These are phyloP conservation scores for Tinamus guttatus DNA, from an alignment of 2,113 vertebrate genomes.

Conservation along the genomic window DNA sequence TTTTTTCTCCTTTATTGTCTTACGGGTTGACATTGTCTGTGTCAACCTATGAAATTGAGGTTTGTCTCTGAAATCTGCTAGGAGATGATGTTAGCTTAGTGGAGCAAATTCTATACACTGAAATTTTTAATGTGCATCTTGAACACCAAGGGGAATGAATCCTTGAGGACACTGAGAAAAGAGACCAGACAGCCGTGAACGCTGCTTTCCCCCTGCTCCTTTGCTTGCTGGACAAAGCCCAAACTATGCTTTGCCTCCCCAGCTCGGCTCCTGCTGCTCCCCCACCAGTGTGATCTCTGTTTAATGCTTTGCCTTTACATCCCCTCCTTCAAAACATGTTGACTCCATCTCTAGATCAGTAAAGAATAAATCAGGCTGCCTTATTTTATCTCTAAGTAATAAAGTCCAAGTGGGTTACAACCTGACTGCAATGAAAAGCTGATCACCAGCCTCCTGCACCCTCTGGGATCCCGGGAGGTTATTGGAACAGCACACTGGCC, in stretches of 20 bases:
- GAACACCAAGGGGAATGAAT: background rate
- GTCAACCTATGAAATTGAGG: background rate
- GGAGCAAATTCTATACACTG: background rate
- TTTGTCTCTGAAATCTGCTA: background rate
- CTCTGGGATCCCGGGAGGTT: slow-evolving; percentile 35
- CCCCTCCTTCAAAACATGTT: background rate
- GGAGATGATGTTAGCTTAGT: background rate
- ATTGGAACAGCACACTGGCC: slow-evolving; percentile 50
- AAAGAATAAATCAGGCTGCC: background rate
- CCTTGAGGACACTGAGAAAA: background rate
- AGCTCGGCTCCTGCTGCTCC: background rate
- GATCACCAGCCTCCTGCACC: background rate
- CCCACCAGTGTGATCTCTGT: background rate
- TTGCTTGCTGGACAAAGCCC: background rate
- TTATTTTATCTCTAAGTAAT: background rate
- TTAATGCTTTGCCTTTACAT: background rate
- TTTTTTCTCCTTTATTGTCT: background rate
- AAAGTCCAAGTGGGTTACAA: background rate
- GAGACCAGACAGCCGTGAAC: background rate
- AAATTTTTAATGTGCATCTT: background rate
- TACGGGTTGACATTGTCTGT: too few relatives aligned
- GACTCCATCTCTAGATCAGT: background rate
- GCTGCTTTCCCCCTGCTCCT: background rate
- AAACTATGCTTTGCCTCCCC: background rate
- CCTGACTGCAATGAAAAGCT: slow-evolving; percentile 21